Conservation (phyloP, 2,113 vertebrate genomes). For the Triplophysa dalaica region DNA sequence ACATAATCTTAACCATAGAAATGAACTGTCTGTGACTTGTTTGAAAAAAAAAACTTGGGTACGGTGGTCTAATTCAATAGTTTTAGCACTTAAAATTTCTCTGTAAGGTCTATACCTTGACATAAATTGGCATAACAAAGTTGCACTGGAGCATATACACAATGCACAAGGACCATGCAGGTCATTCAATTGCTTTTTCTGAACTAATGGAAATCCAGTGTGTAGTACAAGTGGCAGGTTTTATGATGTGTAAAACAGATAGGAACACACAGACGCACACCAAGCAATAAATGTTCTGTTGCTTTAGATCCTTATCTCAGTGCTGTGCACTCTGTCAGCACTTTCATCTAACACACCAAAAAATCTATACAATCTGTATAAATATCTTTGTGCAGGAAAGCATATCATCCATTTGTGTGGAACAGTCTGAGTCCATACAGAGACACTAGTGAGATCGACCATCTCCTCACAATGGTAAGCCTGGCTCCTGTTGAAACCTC, state of each 20-base stretch:
- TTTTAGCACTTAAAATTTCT: neutral
- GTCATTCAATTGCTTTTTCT: neutral
- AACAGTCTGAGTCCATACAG: slow-evolving; percentile 55
- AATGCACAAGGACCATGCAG: neutral
- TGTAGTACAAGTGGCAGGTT: neutral
- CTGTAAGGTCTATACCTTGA: neutral
- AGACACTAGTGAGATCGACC: slow-evolving; percentile 53
- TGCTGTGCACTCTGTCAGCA: slow-evolving; percentile 20
- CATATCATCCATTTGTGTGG: slow-evolving; percentile 59
- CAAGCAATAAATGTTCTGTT: slow-evolving; percentile 20
- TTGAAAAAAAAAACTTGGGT: neutral
- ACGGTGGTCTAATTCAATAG: neutral
- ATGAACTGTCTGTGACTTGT: too few species aligned
- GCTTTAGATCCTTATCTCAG: slow-evolving; percentile 33
- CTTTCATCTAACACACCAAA: slow-evolving; percentile 27
- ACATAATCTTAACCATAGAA: too few species aligned
- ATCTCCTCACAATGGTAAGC: slow-evolving; percentile 47
- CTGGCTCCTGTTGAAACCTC: neutral
- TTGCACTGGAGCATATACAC: slow-evolving; percentile 1
- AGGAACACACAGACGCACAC: neutral
- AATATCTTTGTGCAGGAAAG: slow-evolving; percentile 54
- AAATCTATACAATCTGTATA: slow-evolving; percentile 11
- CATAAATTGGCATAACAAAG: neutral
- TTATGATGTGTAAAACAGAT: slow-evolving; percentile 12
- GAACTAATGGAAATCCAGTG: neutral